Percentiles rank a stretch among this genome's conserved stretches.
Evolutionary conservation across 2,888 invertebrate species (phyloP).

Genomic region (Auanema sp.): DNA sequence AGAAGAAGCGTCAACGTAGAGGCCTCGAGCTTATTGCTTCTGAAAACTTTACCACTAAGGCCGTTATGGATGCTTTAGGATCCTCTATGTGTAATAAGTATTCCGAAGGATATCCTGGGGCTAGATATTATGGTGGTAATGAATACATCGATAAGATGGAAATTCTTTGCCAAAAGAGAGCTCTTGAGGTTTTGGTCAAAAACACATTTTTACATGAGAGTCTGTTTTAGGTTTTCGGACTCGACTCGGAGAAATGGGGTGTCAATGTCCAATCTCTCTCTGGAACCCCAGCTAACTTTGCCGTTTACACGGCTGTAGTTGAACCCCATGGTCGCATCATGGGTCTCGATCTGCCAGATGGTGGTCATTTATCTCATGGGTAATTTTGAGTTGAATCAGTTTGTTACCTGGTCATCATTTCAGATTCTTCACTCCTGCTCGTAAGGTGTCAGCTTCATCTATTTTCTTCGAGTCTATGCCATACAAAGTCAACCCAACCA

Average conservation of each 20-base stretch:
- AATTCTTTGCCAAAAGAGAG: conserved; percentile 81
- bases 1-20: conserved; percentile 80
- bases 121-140: conserved; percentile 91
- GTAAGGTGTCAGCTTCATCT: conserved; percentile 92
- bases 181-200: conserved; percentile 68
- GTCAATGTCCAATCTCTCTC: conserved; percentile 97
- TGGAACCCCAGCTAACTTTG: conserved; percentile 93
- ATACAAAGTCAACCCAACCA: conserved; percentile 79
- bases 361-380: conserved; percentile 78
- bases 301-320: conserved; percentile 79
- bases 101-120: conserved; percentile 71
- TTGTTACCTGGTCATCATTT: conserved; percentile 8
- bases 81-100: conserved; percentile 71
- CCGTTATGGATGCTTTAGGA: conserved; percentile 68
- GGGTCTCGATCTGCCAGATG: conserved; percentile 90
- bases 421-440: conserved; percentile 82
- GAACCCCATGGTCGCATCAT: conserved; percentile 93
- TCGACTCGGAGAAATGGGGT: conserved; percentile 87
- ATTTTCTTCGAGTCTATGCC: conserved; percentile 98
- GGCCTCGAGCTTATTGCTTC: conserved; percentile 96
- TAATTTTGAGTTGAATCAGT: conserved; percentile 21
- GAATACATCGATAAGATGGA: conserved; percentile 93
- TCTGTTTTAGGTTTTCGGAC: conserved; percentile 74
- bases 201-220: background rate
- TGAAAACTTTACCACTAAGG: conserved; percentile 72